Percentiles rank a stretch among this genome's conserved stretches.
These are phyloP conservation scores for Theodoxus fluviatilis DNA, from an alignment of 2,888 invertebrate genomes.

Conservation along the genomic window DNA sequence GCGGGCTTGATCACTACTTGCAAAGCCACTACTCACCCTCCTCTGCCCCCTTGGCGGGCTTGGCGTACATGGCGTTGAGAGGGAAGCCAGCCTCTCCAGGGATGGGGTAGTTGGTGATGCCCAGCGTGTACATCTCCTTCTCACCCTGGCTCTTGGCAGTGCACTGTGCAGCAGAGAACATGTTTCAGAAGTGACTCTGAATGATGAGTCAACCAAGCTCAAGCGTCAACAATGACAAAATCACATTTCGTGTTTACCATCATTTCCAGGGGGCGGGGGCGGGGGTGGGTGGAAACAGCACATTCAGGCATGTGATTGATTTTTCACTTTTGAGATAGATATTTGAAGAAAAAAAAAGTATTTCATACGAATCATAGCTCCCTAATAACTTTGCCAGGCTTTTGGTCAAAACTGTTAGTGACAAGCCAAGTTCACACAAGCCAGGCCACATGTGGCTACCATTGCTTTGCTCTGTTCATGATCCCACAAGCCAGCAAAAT, in stretches of 20 bases:
- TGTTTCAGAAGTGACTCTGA: neutral
- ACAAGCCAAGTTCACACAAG: too few species aligned
- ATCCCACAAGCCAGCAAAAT: too few species aligned
- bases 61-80: slow-evolving; percentile 92
- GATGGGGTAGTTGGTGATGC: slow-evolving; percentile 88
- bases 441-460: too few species aligned
- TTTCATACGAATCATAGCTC: neutral
- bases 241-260: too few species aligned
- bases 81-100: slow-evolving; percentile 96
- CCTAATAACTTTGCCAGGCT: too few species aligned
- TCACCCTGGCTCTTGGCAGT: slow-evolving; percentile 81
- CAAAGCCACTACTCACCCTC: slow-evolving; percentile 74
- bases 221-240: neutral
- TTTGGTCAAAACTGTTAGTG: too few species aligned
- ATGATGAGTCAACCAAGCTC: neutral
- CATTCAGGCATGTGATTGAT: too few species aligned
- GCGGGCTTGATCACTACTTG: too few species aligned
- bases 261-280: too few species aligned
- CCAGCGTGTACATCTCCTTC: slow-evolving; percentile 95
- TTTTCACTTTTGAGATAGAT: neutral
- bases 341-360: neutral
- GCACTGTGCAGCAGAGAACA: slow-evolving; percentile 69
- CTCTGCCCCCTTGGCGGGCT: slow-evolving; percentile 80
- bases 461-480: too few species aligned
- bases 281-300: too few species aligned